Conservation (phyloP, 2,888 invertebrate genomes). For the Drosophila demipolita region DNA sequence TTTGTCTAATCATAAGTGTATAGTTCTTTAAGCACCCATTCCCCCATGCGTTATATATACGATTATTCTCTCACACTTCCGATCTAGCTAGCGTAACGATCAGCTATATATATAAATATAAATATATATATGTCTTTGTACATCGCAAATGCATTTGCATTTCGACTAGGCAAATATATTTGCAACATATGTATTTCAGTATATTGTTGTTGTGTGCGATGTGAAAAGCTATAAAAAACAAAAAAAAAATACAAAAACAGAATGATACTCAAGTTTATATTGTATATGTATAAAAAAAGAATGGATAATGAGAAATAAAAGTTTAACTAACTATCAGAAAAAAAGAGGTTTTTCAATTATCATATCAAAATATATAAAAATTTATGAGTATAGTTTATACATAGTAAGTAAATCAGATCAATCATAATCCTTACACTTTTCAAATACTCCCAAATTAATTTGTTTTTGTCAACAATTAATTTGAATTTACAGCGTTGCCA, state of each 20-base stretch:
- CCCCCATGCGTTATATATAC: conserved; percentile 77
- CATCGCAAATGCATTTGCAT: conserved; percentile 71
- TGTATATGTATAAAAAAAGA: conserved; percentile 53
- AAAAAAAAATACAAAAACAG: conserved; percentile 29
- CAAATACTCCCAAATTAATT: conserved; percentile 13
- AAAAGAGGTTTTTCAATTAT: background rate
- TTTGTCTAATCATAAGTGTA: conserved; percentile 69
- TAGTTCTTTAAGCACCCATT: conserved; percentile 65
- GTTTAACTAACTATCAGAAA: conserved; percentile 50
- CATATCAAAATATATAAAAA: background rate
- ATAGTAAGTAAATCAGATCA: background rate
- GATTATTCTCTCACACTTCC: conserved; percentile 30
- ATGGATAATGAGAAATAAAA: conserved; percentile 67
- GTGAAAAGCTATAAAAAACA: conserved; percentile 31
- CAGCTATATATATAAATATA: conserved; percentile 26
- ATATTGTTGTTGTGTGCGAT: conserved; percentile 60
- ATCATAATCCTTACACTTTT: background rate
- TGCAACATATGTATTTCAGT: conserved; percentile 46
- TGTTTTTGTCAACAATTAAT: background rate
- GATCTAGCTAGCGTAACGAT: conserved; percentile 45
- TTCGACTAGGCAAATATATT: conserved; percentile 65
- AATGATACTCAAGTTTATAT: conserved; percentile 71
- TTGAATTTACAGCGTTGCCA: conserved; percentile 48
- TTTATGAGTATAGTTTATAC: background rate
- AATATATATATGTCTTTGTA: conserved; percentile 31